phyloP scores from a whole-genome alignment of 2,113 vertebrate species.

The Anarhynchus alexandrinus region DNA sequence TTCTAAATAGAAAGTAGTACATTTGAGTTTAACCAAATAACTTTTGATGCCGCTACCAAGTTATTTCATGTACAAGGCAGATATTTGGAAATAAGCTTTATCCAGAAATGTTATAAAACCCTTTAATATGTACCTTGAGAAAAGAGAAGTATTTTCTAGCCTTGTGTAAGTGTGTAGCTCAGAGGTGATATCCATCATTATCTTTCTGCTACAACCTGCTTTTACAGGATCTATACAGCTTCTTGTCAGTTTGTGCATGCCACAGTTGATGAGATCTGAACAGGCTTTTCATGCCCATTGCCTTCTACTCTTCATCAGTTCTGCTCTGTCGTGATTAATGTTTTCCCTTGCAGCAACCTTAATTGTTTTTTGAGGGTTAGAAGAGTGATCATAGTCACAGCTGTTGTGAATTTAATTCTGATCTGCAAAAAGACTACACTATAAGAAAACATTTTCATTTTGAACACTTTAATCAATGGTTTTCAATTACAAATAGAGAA shows the following conservation, averaged over 20 bases:
- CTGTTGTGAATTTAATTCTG: neutral
- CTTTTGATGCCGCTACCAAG: neutral
- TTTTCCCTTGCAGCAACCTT: slow-evolving; percentile 1
- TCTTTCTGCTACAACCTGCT: neutral
- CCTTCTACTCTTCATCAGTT: neutral
- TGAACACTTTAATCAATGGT: neutral
- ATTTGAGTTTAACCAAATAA: neutral
- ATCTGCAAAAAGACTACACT: neutral
- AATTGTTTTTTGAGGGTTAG: slow-evolving; percentile 18
- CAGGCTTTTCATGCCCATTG: neutral
- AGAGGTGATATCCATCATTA: neutral
- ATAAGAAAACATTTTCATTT: neutral
- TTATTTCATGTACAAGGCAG: neutral
- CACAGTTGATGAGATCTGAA: neutral
- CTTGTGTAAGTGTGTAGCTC: neutral
- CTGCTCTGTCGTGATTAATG: neutral
- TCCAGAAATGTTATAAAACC: neutral
- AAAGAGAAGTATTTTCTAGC: neutral
- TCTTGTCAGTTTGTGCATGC: neutral
- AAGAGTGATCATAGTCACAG: neutral
- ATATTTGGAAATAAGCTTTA: neutral
- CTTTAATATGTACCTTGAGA: neutral
- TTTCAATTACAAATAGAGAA: neutral
- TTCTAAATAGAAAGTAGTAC: neutral
- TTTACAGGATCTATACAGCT: neutral